Evolutionary conservation across 2,888 invertebrate species (phyloP), one percentile per base, ranked within the genome.

Genomic region (Pseudococcus jackbeardsleyi): DNA sequence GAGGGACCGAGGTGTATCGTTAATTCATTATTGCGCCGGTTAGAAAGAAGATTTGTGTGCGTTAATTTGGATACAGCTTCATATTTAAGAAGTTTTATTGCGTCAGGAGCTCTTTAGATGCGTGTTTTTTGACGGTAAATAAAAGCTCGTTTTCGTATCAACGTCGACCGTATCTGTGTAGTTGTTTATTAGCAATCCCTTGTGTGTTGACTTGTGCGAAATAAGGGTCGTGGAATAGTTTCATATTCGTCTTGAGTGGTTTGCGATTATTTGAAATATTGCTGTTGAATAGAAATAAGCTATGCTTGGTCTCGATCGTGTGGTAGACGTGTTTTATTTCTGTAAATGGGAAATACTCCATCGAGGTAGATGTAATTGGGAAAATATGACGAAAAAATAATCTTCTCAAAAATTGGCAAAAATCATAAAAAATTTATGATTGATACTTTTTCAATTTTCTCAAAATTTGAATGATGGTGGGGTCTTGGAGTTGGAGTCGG

Each of bases 21-120:
- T 72, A 72, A 72, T 72, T 72, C 72, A 72, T 72, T 72, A 72
- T 72, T 72, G 72, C 33, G 33, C 39, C 72, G 11, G 72, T 72
- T 72, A 72, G 33, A 72, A 72, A 33, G 33, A 33, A 33, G 33
- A 72, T 72, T 72, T 72, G 72, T 72, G 72, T 72, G 72, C 72
- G 33, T 72, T 72, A 72, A 72, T 72, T 72, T 39, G 33, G 33
- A 17, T 72, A 72, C 33, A 72, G 33, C 72, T 72, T 72, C 72
- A 72, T 72, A 72, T 72, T 72, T 72, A 72, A 72, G 72, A 72
- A 72, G 72, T 72, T 72, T 22, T 72, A 72, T 68, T 26, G 42
- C 48, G 48, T 9, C 64, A 72, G 33, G 9, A 33, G 17, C 1
- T 72, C 33, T 72, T 72, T 17, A 33, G 72, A 6, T 72, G 72